phyloP scores from a whole-genome alignment of 2,113 vertebrate species.

The Nematolebias whitei region DNA sequence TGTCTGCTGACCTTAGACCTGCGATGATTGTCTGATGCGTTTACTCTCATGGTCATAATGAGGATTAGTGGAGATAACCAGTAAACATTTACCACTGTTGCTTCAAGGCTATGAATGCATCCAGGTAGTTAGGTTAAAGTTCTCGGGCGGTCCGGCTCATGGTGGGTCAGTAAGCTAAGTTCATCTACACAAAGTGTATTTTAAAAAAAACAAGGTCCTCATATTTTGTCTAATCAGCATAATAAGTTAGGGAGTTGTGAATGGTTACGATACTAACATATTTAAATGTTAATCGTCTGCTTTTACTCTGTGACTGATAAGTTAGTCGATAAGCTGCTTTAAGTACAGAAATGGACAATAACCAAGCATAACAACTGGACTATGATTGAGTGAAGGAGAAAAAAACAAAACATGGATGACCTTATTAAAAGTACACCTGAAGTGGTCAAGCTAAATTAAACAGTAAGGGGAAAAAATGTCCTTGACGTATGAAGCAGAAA shows the following conservation, averaged over 20 bases:
- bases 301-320: no score
- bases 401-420: no score
- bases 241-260: not conserved
- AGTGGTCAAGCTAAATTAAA: no score
- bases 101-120: slow-evolving; percentile 63
- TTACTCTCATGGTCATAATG: slow-evolving; percentile 61
- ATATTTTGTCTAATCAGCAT: not conserved
- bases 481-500: no score
- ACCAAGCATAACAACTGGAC: no score
- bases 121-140: slow-evolving; percentile 66
- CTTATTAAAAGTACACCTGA: no score
- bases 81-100: slow-evolving; percentile 25
- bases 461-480: no score
- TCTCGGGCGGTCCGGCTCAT: slow-evolving; percentile 22
- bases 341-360: no score
- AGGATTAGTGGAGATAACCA: slow-evolving; percentile 73
- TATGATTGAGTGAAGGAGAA: no score
- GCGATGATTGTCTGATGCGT: slow-evolving; percentile 53
- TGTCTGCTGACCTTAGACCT: slow-evolving; percentile 66
- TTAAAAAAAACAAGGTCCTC: not conserved
- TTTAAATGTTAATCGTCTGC: no score
- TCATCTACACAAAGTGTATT: not conserved
- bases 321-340: no score
- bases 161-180: slow-evolving; percentile 24
- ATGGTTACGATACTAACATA: not conserved